Conservation (phyloP, 2,888 invertebrate genomes). For the Drosophila rellima region DNA sequence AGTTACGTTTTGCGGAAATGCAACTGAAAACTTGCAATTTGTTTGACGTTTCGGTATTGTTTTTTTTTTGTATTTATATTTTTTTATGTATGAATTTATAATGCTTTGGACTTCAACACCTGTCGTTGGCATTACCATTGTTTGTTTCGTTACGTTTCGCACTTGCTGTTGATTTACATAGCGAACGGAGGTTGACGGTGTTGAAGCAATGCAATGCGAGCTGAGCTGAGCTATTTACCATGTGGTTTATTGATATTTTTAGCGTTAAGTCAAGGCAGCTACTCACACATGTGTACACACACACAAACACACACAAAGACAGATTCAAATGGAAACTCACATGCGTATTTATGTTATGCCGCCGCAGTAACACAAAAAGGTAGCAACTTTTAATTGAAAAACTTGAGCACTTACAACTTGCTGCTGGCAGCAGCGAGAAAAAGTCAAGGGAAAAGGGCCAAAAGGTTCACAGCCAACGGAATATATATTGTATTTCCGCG, state of each 20-base stretch:
- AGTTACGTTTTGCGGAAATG: slow-evolving; percentile 78
- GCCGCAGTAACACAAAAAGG: slow-evolving; percentile 77
- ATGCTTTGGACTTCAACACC: slow-evolving; percentile 74
- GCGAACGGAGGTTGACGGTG: slow-evolving; percentile 8
- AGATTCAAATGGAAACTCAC: slow-evolving; percentile 45
- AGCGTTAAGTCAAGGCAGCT: slow-evolving; percentile 44
- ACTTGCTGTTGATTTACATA: slow-evolving; percentile 49
- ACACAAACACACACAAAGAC: slow-evolving; percentile 15
- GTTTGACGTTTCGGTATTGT: slow-evolving; percentile 76
- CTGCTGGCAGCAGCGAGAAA: slow-evolving; percentile 36
- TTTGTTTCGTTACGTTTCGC: slow-evolving; percentile 24
- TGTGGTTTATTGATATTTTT: slow-evolving; percentile 73
- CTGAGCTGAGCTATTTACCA: slow-evolving; percentile 50
- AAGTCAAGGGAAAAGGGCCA: slow-evolving; percentile 22
- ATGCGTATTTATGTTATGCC: slow-evolving; percentile 76
- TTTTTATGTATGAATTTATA: slow-evolving; percentile 76
- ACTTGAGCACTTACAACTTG: slow-evolving; percentile 80
- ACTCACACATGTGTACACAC: slow-evolving; percentile 20
- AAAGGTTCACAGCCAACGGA: slow-evolving; percentile 46
- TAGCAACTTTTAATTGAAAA: slow-evolving; percentile 81
- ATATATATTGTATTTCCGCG: slow-evolving; percentile 63
- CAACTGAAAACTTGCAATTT: slow-evolving; percentile 80
- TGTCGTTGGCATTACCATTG: slow-evolving; percentile 55
- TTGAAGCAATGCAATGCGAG: slow-evolving; percentile 9
- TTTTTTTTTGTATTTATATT: neutral